Base-by-base conservation (phyloP, 1,140 invertebrate species). In the Heliconius himera region DNA sequence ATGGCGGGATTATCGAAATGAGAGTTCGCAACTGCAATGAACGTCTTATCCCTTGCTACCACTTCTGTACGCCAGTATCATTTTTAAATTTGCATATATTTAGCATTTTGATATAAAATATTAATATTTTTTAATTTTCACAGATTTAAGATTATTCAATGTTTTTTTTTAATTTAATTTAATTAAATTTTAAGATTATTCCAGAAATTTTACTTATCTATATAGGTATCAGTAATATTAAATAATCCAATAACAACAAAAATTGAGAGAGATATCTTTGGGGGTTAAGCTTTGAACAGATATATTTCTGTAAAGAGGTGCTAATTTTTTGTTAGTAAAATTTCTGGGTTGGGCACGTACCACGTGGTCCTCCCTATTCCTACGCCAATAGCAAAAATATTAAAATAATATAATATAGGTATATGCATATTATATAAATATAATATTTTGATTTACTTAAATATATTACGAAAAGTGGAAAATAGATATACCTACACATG, bases 1-100 rank as follows among this genome's bases (percentile, higher is more conserved):
- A 92, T 91, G 81, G 88, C 83, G 86, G 88, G 91, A 93, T 94
- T 92, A 93, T 92, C 87, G 90, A 89, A 91, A 89, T 89, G 88
- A 86, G 87, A 90, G 87, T 90, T 92, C 83, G 89, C 90, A 88
- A 92, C 91, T 88, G 85, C 85, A 82, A 82, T 75, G 78, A 85
- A 85, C 83, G 81, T 86, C 82, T 83, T 84, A 82, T 83, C 85
- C 85, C 82, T 79, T 82, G 60, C 56, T 78, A 49, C 73, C 73
- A 73, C 78, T 73, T 71, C 79, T 82, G 85, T 83, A 85, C 85
- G 20, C 70, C 29, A 38, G 87, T 87, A 88, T 88, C 82, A 90
- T 88, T 86, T 86, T 46, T 82, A 85, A 82, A 91, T 91, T 92
- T 83, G 73, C 89, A 93, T 91, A 90, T 89, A 87, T 88, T 87